Base-by-base conservation (phyloP, 2,888 invertebrate species). In the Listrodromus nycthemerus region DNA sequence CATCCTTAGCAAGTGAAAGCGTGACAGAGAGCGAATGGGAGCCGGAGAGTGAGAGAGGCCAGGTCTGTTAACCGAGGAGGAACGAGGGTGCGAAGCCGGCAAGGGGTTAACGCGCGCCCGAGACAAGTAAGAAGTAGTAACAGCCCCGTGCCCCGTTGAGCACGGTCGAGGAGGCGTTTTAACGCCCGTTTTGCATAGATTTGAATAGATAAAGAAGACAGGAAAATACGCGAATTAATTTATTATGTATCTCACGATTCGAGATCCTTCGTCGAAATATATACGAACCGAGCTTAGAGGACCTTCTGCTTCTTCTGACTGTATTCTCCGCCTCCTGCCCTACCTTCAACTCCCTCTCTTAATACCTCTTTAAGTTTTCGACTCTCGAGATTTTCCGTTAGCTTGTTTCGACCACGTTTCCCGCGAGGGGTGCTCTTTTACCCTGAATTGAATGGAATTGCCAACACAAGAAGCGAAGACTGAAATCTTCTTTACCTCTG, bases 121-220 rank as follows among this genome's bases (percentile, higher is more conserved):
- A 79, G 79, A 84, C 75, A 77, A 85, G 78, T 70, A 81, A 80
- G 79, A 71, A 58, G 75, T 66, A 41, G 37, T 52, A 41, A 50
- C 33, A 61, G 86, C 70, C 41, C 3, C 41, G 84, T 87, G 88
- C 87, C 41, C 89, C 89, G 86, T 88, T 89, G 89, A 90, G 74
- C 24, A 27, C 30, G 52, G 52, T 69, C 41, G 52, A 16, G 33
- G 52, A 78, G 81, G 90, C 91, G 90, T 92, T 93, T 92, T 92
- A 93, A 92, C 92, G 90, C 91, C 91, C 92, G 91, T 91, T 93
- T 93, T 93, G 93, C 93, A 93, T 93, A 93, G 92, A 93, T 93
- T 92, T 93, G 92, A 93, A 93, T 93, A 93, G 93, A 92, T 92
- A 93, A 93, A 90, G 89, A 89, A 88, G 89, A 89, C 90, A 88